Evolutionary conservation across 2,113 vertebrate genomes (phyloP), one percentile per base, ranked within the genome.

Genomic region (Cebidichthys violaceus): DNA sequence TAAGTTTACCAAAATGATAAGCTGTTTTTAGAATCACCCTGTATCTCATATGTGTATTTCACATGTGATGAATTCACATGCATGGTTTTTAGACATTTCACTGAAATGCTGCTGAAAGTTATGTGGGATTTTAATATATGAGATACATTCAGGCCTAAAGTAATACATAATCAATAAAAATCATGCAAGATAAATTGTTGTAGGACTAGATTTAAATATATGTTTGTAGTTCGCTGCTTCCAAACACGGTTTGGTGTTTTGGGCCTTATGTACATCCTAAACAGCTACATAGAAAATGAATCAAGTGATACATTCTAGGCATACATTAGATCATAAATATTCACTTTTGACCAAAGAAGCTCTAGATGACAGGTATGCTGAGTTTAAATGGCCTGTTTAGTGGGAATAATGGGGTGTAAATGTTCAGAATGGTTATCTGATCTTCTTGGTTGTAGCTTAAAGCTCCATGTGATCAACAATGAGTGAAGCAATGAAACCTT

Each of bases 401-500:
- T 41, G 59, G 7, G 20, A 55, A 75, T 69, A 62, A 74, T 27
- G 37, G 27, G 1, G n/a, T 57, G 68, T 50, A 61, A 62, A 52
- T 68, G 18, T 64, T 81, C 27, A 64, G 24, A 35, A 22, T 33
- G 22, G 59, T 78, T 24, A 70, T 70, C 20, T 55, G 72, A 75
- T 59, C 75, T 62, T 37, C 29, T 37, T 33, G 45, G 64, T 68
- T 81, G 50, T 54, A 24, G 45, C 78, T 79, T 55, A 62, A 70
- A 88, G 71, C 60, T 41, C 71, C 57, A 64, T 0, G 9, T 76
- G 75, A 83, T 70, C 68, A 50, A 59, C 64, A 73, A 35, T 80
- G 77, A 82, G 83, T 79, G 35, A 84, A 62, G 35, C 71, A 61
- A 67, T 79, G 71, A 71, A 79, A 70, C 65, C 64, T 52, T 3